These are phyloP conservation scores for Cephus pulcher DNA, from an alignment of 2,888 invertebrate species.

Conservation along the genomic window DNA sequence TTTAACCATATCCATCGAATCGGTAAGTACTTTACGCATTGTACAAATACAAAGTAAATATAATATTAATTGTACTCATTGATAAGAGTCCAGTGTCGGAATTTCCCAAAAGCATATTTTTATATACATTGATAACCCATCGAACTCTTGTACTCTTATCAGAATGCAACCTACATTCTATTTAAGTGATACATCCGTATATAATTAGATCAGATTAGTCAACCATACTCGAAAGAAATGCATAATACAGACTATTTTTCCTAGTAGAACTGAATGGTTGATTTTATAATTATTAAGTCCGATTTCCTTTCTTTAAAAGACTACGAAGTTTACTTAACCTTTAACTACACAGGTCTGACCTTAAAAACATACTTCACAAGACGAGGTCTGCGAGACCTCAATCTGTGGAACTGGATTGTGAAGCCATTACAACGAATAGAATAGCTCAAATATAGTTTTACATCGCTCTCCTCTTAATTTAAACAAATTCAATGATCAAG, in stretches of 20 bases:
- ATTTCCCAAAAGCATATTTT: neutral
- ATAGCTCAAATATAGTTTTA: too few species aligned
- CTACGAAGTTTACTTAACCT: neutral
- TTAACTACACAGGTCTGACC: too few species aligned
- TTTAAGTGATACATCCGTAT: neutral
- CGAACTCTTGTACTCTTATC: neutral
- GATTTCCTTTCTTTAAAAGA: neutral
- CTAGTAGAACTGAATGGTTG: too few species aligned
- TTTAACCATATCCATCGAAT: neutral
- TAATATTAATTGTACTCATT: too few species aligned
- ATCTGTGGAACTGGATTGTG: too few species aligned
- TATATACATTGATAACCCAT: neutral
- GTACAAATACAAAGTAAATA: neutral
- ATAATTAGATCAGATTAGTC: neutral
- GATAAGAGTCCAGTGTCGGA: neutral
- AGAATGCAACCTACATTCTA: neutral
- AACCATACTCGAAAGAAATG: neutral
- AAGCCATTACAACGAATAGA: too few species aligned
- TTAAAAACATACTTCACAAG: too few species aligned
- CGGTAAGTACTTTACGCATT: neutral
- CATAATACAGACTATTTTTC: too few species aligned
- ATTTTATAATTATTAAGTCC: too few species aligned
- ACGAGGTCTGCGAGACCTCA: too few species aligned
- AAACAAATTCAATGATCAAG: too few species aligned
- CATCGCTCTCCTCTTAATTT: too few species aligned